Evolutionary conservation across 2,888 invertebrate species (phyloP).

Genomic region (Melangyna quadrimaculata): DNA sequence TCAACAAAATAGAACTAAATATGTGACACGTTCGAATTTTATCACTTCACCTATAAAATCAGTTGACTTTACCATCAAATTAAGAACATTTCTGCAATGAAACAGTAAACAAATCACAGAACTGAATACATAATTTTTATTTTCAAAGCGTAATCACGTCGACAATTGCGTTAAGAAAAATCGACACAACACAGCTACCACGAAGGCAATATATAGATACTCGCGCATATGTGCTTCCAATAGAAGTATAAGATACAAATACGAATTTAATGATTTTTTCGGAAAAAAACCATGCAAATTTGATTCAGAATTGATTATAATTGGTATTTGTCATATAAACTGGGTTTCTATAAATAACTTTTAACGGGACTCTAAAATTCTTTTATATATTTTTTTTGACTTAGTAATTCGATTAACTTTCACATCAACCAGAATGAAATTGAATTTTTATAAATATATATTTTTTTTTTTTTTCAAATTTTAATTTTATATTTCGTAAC

Average conservation of each 20-base stretch:
- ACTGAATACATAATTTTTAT: conserved; percentile 58
- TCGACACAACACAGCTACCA: conserved; percentile 21
- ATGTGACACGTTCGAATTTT: conserved; percentile 50
- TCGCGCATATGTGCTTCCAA: neutral
- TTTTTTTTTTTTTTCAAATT: neutral
- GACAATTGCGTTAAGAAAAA: conserved; percentile 6
- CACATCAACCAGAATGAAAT: conserved; percentile 57
- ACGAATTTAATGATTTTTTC: neutral
- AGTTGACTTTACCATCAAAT: conserved; percentile 41
- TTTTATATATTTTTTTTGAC: neutral
- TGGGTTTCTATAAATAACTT: conserved; percentile 9
- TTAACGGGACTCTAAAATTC: conserved; percentile 30
- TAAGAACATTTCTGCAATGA: conserved; percentile 42
- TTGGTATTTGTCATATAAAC: conserved; percentile 14
- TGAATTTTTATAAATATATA: conserved; percentile 31
- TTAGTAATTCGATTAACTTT: conserved; percentile 50
- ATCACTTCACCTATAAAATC: conserved; percentile 48
- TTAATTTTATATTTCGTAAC: conserved; percentile 32
- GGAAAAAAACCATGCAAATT: conserved; percentile 7
- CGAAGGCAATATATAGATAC: conserved; percentile 24
- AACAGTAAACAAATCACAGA: conserved; percentile 63
- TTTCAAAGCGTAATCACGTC: conserved; percentile 12
- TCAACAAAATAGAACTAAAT: neutral
- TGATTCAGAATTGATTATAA: neutral
- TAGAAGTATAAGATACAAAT: conserved; percentile 23